Evolutionary conservation across 1,140 invertebrate species (phyloP).

Genomic region (Drosophila tsacasi): DNA sequence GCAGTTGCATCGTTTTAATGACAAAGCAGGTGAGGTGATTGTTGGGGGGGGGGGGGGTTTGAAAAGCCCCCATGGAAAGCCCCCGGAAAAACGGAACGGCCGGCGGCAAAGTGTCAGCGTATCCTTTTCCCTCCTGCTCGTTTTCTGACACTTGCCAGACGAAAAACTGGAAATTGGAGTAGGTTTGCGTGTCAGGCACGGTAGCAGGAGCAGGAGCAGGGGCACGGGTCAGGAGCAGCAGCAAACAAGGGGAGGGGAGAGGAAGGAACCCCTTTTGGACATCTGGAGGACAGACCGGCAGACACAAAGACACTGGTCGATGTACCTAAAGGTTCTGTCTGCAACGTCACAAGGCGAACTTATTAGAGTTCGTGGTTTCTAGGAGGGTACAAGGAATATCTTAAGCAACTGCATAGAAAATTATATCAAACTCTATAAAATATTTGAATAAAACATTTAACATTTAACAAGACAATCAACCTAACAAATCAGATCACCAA

Average conservation of each 20-base stretch:
- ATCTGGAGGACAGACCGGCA: slow-evolving; percentile 25
- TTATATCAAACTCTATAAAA: no score
- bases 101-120: slow-evolving; percentile 63
- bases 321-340: slow-evolving; percentile 24
- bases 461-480: neutral
- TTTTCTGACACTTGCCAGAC: slow-evolving; percentile 57
- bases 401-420: neutral
- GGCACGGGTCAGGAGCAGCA: neutral
- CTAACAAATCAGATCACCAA: neutral
- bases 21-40: slow-evolving; percentile 55
- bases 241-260: neutral
- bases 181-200: slow-evolving; percentile 76
- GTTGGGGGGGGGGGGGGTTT: neutral
- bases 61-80: neutral
- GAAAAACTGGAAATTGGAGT: slow-evolving; percentile 75
- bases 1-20: slow-evolving; percentile 73
- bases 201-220: slow-evolving; percentile 16
- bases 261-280: neutral
- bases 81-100: slow-evolving; percentile 3
- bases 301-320: slow-evolving; percentile 18
- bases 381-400: no score
- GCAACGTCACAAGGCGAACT: neutral
- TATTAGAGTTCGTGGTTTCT: neutral
- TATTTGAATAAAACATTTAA: neutral
- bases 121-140: slow-evolving; percentile 40